phyloP scores from a whole-genome alignment of 2,113 vertebrate genomes.

The Anguilla rostrata region DNA sequence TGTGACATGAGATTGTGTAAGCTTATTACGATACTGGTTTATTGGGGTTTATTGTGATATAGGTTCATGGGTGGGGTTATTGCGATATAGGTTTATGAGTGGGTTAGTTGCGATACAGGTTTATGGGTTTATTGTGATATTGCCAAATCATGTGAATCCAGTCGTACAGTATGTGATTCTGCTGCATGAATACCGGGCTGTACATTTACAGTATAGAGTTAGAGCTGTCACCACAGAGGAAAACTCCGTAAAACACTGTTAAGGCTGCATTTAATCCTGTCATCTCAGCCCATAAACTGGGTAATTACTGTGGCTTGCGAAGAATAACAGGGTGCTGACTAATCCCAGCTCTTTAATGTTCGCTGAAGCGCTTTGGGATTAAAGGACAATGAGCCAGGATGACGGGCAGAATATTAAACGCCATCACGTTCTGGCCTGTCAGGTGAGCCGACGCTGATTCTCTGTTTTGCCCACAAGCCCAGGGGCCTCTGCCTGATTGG shows the following conservation, averaged over 20 bases:
- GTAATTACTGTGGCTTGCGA: constrained; percentile 36
- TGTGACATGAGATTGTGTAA: too few relatives aligned
- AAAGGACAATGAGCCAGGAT: constrained; percentile 37
- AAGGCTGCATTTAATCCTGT: constrained; percentile 35
- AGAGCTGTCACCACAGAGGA: constrained; percentile 26
- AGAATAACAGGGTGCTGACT: constrained; percentile 34
- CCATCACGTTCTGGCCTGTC: neutral
- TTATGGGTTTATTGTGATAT: neutral
- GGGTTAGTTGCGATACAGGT: too few relatives aligned
- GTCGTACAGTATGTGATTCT: neutral
- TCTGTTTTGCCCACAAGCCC: neutral
- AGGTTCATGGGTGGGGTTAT: too few relatives aligned
- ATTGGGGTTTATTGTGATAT: too few relatives aligned
- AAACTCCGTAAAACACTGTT: constrained; percentile 32
- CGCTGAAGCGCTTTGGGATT: constrained; percentile 37
- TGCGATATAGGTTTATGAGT: too few relatives aligned
- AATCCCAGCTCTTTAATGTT: constrained; percentile 37
- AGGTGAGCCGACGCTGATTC: constrained; percentile 27
- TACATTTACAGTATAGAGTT: constrained; percentile 19
- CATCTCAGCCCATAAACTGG: constrained; percentile 38
- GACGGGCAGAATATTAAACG: constrained; percentile 31
- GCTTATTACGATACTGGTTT: too few relatives aligned
- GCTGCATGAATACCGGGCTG: neutral
- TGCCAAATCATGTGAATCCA: neutral
- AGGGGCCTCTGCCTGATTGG: too few relatives aligned